Evolutionary conservation across 2,888 invertebrate species (phyloP), one percentile per base, ranked within the genome.

Genomic region (Rhodophaea formosa): DNA sequence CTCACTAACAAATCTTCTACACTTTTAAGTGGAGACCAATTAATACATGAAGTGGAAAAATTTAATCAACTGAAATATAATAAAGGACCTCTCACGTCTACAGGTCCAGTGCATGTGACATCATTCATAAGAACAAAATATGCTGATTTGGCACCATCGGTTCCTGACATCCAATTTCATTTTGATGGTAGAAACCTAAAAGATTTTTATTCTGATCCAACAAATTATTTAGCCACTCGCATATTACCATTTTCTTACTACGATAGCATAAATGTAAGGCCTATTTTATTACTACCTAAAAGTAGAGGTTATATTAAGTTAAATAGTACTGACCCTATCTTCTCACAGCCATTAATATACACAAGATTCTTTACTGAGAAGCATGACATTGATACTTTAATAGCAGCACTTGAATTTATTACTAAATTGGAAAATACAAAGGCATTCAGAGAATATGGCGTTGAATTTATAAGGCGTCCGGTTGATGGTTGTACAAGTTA

Each of bases 341-440:
- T 92, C 70, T 94, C 95, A 0, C 90, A 92, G 60, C 97, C 96
- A 0, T 72, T 94, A 54, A 94, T 97, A 62, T 94, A 94, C 70
- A 94, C 96, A 0, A 94, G 93, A 67, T 94, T 93, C 56, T 94
- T 94, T 59, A 91, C 91, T 6, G 87, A 91, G n/a, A 82, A 92
- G 68, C 87, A 92, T 12, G 96, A 96, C 75, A 72, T 94, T 3
- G 80, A 92, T 39, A 88, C 92, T 16, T 87, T 95, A 67, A 84
- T 94, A 10, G 92, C 92, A 64, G 94, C 94, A 3, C 83, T 94
- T 15, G 92, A 92, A 68, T 93, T 93, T 66, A 91, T 88, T 3
- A 74, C 92, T 7, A 87, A 86, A 58, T 75, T 95, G 17, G 92
- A 94, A 61, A 71, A 91, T 0, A 94, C 94, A 0, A 72, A 90